Conservation (phyloP, 2,888 invertebrate genomes). For the Cheilosia variabilis region DNA sequence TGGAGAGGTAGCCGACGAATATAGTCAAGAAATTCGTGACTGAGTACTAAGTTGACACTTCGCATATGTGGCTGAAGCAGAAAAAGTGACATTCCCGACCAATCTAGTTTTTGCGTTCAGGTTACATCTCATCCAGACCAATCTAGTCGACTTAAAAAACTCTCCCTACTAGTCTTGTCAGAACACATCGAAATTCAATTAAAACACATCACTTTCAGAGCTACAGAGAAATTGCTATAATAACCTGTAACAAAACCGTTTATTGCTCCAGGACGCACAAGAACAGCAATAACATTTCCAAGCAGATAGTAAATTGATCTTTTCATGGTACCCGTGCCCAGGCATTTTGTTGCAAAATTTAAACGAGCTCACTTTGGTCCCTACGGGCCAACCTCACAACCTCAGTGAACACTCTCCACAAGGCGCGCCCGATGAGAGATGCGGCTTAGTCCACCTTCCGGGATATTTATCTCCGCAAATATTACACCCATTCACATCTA, state of each 20-base stretch:
- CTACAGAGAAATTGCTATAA: no score
- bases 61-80: no score
- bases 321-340: conserved; percentile 38
- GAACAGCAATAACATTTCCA: conserved; percentile 10
- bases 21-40: no score
- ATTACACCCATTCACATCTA: conserved; percentile 32
- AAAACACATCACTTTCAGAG: no score
- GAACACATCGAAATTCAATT: no score
- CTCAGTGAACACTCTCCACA: conserved; percentile 5
- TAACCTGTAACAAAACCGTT: background rate
- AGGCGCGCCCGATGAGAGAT: conserved; percentile 51
- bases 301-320: conserved; percentile 62
- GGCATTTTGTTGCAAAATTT: conserved; percentile 48
- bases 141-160: no score
- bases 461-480: conserved; percentile 66
- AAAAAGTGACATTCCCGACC: no score
- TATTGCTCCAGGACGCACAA: background rate
- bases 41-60: no score
- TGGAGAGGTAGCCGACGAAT: no score
- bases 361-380: conserved; percentile 58
- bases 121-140: no score
- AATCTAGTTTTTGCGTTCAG: no score
- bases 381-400: conserved; percentile 40
- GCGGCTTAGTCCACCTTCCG: conserved; percentile 66
- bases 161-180: no score